Evolutionary conservation across 2,113 vertebrate genomes (phyloP).

Genomic region (Panurus biarmicus): DNA sequence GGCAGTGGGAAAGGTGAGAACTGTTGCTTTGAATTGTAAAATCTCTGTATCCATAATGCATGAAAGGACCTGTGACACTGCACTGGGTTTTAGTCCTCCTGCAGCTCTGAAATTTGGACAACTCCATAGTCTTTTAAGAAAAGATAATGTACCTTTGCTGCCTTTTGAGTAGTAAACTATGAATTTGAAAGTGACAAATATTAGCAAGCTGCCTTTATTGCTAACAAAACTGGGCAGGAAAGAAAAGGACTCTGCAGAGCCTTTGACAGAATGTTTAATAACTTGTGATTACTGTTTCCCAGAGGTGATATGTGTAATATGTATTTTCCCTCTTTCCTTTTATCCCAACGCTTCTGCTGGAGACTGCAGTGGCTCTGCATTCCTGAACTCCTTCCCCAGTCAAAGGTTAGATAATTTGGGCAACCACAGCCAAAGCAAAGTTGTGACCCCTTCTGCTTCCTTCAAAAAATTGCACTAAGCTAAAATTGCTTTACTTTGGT

Average conservation of each 20-base stretch:
- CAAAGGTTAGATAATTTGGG: conserved; percentile 39
- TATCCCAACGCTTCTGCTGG: conserved; percentile 35
- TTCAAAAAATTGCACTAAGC: background rate
- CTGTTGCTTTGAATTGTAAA: conserved; percentile 66
- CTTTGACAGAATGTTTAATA: conserved; percentile 74
- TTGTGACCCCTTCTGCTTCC: background rate
- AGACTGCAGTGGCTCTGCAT: conserved; percentile 52
- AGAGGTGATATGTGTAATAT: conserved; percentile 69
- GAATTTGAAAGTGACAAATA: conserved; percentile 72
- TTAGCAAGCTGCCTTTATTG: conserved; percentile 69
- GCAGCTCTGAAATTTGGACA: conserved; percentile 72
- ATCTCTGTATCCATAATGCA: conserved; percentile 66
- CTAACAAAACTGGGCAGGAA: conserved; percentile 56
- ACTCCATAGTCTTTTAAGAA: conserved; percentile 74
- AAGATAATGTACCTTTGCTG: conserved; percentile 65
- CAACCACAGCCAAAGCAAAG: background rate
- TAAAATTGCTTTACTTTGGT: background rate
- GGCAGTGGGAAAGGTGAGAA: conserved; percentile 27
- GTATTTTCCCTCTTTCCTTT: conserved; percentile 52
- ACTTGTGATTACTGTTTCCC: conserved; percentile 67
- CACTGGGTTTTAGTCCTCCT: conserved; percentile 49
- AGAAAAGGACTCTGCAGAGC: conserved; percentile 54
- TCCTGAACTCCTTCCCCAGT: conserved; percentile 51
- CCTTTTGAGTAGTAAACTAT: conserved; percentile 75
- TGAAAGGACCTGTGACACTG: conserved; percentile 45